Conservation (phyloP, 2,888 invertebrate genomes). For the Dryobotodes eremita region DNA sequence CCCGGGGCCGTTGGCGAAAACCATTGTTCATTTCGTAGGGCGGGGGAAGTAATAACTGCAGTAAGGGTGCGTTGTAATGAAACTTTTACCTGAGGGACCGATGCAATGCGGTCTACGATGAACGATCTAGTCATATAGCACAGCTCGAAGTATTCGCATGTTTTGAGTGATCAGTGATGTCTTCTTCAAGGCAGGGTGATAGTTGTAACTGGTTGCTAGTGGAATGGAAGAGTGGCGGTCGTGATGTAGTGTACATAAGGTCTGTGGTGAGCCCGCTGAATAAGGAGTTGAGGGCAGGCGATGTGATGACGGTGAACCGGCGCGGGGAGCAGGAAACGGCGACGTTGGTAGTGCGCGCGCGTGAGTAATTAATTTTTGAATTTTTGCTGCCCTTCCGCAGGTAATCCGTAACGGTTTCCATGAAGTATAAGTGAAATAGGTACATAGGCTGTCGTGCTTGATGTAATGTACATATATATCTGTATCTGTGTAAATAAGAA, state of each 20-base stretch:
- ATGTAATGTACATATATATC: background rate
- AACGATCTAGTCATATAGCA: slow-evolving; percentile 58
- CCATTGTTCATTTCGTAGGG: slow-evolving; percentile 78
- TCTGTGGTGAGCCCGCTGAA: slow-evolving; percentile 68
- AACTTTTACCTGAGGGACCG: slow-evolving; percentile 85
- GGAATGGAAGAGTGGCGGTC: slow-evolving; percentile 77
- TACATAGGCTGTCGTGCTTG: background rate
- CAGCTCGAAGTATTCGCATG: slow-evolving; percentile 41
- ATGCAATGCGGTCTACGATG: slow-evolving; percentile 62
- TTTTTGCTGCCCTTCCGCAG: slow-evolving; percentile 31
- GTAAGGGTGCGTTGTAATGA: slow-evolving; percentile 84
- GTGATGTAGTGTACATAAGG: slow-evolving; percentile 72
- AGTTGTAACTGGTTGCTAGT: slow-evolving; percentile 77
- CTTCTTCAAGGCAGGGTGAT: slow-evolving; percentile 40
- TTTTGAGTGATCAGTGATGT: slow-evolving; percentile 48
- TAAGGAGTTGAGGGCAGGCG: slow-evolving; percentile 70
- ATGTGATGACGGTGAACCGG: slow-evolving; percentile 68
- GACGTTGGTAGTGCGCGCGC: slow-evolving; percentile 72
- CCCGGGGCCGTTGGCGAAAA: slow-evolving; percentile 82
- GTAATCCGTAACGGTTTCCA: slow-evolving; percentile 36
- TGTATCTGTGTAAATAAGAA: background rate
- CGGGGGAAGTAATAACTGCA: slow-evolving; percentile 84
- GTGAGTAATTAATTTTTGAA: slow-evolving; percentile 70
- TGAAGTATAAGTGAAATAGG: background rate
- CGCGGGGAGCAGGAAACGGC: slow-evolving; percentile 71